Evolutionary conservation across 1,140 invertebrate genomes (phyloP), one percentile per base, ranked within the genome.

Genomic region (Cepaea nemoralis): DNA sequence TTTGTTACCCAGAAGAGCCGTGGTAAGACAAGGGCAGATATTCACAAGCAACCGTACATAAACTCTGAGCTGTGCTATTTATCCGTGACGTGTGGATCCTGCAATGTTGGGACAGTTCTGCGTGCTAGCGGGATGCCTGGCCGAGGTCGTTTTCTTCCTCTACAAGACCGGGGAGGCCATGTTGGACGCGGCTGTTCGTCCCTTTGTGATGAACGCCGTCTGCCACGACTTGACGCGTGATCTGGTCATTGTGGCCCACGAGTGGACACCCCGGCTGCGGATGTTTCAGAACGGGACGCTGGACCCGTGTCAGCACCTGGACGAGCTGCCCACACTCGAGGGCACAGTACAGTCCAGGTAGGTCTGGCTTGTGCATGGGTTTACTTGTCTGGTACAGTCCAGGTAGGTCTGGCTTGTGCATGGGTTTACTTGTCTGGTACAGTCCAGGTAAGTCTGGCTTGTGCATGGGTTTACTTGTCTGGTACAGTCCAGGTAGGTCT

Each of bases 81-180:
- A n/a, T n/a, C n/a, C n/a, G n/a, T n/a, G n/a, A n/a, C n/a, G n/a
- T n/a, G n/a, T n/a, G n/a, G n/a, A n/a, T n/a, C n/a, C n/a, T n/a
- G n/a, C 19, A 74, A 79, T 79, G 77, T 24, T 79, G 1, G 77
- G 59, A 1, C 31, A 79, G 24, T 79, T 31, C 37, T 79, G 77
- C 35, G 19, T 81, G 14, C 74, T 83, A 45, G 48, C 50, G 3
- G 80, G 70, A 59, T 83, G 75, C n/a, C 67, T 88, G 14, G 87
- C 87, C 2, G 90, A 90, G 63, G 39, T 90, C 0, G 85, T 91
- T n/a, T 90, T 91, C 81, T 88, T 92, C 78, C 82, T 92, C 1
- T 92, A 89, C 85, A 91, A 92, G 82, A 86, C 89, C 0, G 90
- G 89, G 24, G 89, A 91, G 59, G 88, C 90, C 2, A 87, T 92